Conservation (phyloP, 2,888 invertebrate genomes). For the Polymixis lichenea region DNA sequence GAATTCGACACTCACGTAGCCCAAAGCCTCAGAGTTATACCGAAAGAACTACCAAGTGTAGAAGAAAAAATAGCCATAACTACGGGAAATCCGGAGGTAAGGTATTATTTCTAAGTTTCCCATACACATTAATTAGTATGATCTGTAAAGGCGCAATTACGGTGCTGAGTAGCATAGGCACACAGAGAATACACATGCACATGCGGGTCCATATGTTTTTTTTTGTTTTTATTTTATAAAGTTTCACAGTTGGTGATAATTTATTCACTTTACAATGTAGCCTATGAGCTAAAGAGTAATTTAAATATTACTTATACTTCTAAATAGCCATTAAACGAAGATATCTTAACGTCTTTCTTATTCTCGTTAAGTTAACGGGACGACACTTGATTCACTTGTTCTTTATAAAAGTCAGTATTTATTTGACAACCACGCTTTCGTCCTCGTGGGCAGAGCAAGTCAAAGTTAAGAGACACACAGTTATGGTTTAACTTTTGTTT, state of each 20-base stretch:
- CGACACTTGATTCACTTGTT: not conserved
- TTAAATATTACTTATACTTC: not conserved
- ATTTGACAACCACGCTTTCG: not conserved
- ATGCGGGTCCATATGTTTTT: not conserved
- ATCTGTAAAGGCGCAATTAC: not conserved
- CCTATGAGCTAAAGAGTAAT: not conserved
- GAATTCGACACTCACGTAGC: slow-evolving; percentile 91
- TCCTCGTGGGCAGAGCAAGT: not conserved
- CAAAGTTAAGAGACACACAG: not conserved
- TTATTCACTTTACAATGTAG: not conserved
- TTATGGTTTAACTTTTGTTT: not conserved
- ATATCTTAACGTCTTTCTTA: not conserved
- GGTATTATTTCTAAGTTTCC: not conserved
- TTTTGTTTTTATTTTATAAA: not conserved
- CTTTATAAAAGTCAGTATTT: not conserved
- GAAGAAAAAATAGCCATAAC: slow-evolving; percentile 89
- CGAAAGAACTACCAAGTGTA: slow-evolving; percentile 91
- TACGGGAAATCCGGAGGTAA: slow-evolving; percentile 87
- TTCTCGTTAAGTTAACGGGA: not conserved
- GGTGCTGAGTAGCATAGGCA: not conserved
- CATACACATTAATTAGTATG: not conserved
- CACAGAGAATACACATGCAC: not conserved
- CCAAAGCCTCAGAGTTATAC: slow-evolving; percentile 87
- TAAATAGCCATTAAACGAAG: not conserved
- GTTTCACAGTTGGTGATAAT: not conserved